Conservation (phyloP, 2,113 vertebrate species). For the Melanotaenia duboulayi region DNA sequence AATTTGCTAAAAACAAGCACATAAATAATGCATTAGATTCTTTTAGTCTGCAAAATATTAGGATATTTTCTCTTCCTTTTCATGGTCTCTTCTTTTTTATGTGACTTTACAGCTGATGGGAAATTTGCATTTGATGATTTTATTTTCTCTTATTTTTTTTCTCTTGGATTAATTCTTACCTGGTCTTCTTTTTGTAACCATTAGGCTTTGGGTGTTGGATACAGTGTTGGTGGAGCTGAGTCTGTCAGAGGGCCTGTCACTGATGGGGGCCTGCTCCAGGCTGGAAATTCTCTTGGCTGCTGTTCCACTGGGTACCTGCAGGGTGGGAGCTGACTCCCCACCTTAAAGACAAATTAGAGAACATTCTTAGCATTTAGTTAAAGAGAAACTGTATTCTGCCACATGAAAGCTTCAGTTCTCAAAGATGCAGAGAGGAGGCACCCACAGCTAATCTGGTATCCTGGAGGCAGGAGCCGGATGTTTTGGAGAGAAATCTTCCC, state of each 20-base stretch:
- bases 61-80: no score
- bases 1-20: not conserved
- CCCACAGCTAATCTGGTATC: conserved; percentile 96
- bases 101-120: not conserved
- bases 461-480: conserved; percentile 93
- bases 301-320: conserved; percentile 81
- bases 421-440: conserved; percentile 16
- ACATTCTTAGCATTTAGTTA: conserved; percentile 9
- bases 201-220: conserved; percentile 61
- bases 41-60: not conserved
- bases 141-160: not conserved
- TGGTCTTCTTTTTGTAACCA: conserved; percentile 85
- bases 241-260: conserved; percentile 80
- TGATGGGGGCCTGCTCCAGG: conserved; percentile 75
- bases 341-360: conserved; percentile 72
- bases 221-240: conserved; percentile 47
- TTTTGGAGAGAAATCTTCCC: conserved; percentile 92
- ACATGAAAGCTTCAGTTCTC: not conserved
- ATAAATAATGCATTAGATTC: not conserved
- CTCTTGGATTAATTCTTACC: conserved; percentile 71
- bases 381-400: not conserved
- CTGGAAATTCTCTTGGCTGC: conserved; percentile 78
- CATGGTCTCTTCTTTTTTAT: not conserved
- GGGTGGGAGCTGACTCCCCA: conserved; percentile 85
- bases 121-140: not conserved